Conservation (phyloP, 2,113 vertebrate genomes). For the Chamaea fasciata region DNA sequence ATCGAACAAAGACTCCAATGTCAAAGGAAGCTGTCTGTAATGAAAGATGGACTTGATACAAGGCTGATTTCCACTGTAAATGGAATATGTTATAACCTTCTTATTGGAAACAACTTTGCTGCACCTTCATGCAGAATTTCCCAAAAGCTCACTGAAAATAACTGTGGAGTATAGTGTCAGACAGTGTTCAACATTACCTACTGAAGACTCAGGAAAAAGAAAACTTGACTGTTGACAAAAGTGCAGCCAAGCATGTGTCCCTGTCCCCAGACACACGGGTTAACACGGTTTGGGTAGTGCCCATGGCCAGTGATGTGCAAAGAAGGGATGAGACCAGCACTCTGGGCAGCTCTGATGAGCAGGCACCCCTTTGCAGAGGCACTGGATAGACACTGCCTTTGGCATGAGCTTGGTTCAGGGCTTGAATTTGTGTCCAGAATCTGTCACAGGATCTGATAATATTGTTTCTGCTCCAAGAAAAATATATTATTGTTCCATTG, state of each 20-base stretch:
- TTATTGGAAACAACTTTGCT: not conserved
- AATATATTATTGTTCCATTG: not conserved
- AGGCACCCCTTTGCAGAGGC: not conserved
- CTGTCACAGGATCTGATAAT: not conserved
- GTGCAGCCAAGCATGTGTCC: not conserved
- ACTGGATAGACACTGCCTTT: not conserved
- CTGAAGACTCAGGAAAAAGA: not conserved
- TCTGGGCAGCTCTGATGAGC: not conserved
- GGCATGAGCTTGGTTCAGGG: not conserved
- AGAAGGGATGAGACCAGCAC: fast-evolving
- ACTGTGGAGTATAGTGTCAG: not conserved
- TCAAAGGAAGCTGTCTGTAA: not conserved
- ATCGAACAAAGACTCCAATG: not conserved
- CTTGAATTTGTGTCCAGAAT: not conserved
- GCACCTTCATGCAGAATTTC: not conserved
- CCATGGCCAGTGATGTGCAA: not conserved
- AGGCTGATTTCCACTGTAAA: not conserved
- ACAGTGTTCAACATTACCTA: too few species aligned
- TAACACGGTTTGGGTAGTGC: fast-evolving
- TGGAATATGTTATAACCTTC: not conserved
- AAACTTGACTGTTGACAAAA: not conserved
- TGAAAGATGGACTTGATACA: not conserved
- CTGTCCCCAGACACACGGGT: not conserved
- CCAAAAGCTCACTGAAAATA: not conserved
- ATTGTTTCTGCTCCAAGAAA: not conserved